Base-by-base conservation (phyloP, 2,113 vertebrate species). In the Sterrhoptilus dennistouni region DNA sequence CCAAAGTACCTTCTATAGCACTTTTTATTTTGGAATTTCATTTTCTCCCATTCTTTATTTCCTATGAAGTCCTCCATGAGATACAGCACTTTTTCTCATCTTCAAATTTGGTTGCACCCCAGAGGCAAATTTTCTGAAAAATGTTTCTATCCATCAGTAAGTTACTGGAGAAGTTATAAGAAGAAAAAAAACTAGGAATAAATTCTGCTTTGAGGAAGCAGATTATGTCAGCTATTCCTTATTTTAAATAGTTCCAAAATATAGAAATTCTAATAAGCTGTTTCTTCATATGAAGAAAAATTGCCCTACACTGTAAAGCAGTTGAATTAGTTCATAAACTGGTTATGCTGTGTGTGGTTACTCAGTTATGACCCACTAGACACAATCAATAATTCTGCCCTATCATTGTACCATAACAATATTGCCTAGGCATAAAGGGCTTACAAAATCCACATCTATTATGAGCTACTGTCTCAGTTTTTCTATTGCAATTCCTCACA, bases 241-340 rank as follows among this genome's bases (percentile, higher is more conserved):
- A 53, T 74, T 91, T 89, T 87, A 89, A 90, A 40, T 65, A 56
- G 52, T 54, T 87, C 31, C 38, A 90, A 94, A 87, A 53, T 33
- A 72, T 0, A 80, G 78, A 72, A 44, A 69, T 74, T 76, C 16
- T 53, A 53, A 38, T 80, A 86, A 93, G 45, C 40, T 71, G 3
- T 17, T 79, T 45, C 45, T 69, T 94, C 24, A 45, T 72, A 64
- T 52, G 63, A 83, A 90, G 38, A 90, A 79, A 91, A 90, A 91
- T 90, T 87, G 40, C 45, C 12, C 12, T 61, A 61, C 47, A 45
- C 18, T 59, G 71, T 87, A 93, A 94, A 87, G 44, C 36, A 79
- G 69, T 64, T 83, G 65, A 95, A 92, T 93, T 96, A 85, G 68
- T 91, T 95, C 75, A 88, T 86, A 92, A 96, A 90, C 79, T 38